Evolutionary conservation across 2,797 vertebrate species (phyloP).

Genomic region (Philypnodon macrostomus): DNA sequence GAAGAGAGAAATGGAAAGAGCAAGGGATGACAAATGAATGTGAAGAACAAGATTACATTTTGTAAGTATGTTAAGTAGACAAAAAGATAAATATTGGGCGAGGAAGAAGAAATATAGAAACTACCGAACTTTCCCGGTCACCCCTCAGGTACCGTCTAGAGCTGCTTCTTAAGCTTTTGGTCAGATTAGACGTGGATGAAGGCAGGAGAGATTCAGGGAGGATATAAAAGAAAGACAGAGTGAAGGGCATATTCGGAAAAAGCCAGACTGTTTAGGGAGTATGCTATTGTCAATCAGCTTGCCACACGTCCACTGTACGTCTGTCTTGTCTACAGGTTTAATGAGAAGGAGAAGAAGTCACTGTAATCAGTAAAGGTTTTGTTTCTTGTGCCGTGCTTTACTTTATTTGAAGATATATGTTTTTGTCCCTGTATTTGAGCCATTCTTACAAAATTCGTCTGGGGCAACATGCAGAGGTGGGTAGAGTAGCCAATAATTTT

Average conservation of each 20-base stretch:
- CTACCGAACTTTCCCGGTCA: slow-evolving; percentile 13
- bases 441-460: too few relatives aligned
- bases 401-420: too few relatives aligned
- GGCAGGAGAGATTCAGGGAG: background rate
- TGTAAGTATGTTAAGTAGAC: slow-evolving; percentile 24
- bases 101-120: slow-evolving; percentile 23
- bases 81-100: slow-evolving; percentile 20
- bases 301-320: background rate
- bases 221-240: background rate
- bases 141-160: slow-evolving; percentile 14
- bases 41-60: slow-evolving; percentile 30
- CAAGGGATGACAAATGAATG: slow-evolving; percentile 9
- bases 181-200: slow-evolving; percentile 6
- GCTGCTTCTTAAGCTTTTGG: slow-evolving; percentile 20
- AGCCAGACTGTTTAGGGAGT: background rate
- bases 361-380: background rate
- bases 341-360: background rate
- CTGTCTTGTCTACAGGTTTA: background rate
- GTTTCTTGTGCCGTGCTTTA: too few relatives aligned
- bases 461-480: too few relatives aligned
- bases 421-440: too few relatives aligned
- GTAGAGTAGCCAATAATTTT: too few relatives aligned
- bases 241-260: slow-evolving; percentile 2
- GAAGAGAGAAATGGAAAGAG: slow-evolving; percentile 13
- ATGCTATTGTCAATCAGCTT: background rate